Evolutionary conservation across 2,888 invertebrate species (phyloP).

Genomic region (Chouioia cunea): DNA sequence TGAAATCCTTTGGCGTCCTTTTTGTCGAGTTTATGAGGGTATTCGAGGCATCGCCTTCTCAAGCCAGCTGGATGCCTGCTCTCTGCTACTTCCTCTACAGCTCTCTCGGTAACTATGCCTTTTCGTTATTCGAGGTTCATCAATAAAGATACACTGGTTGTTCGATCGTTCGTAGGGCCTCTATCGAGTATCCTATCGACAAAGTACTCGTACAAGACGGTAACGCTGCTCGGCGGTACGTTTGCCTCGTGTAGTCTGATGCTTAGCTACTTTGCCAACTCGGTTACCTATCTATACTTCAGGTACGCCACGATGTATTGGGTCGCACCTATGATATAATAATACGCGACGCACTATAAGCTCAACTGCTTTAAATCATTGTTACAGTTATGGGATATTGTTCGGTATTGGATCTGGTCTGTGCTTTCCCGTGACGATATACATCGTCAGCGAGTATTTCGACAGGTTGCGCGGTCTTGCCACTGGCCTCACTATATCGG

Average conservation of each 20-base stretch:
- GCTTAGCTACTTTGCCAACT: conserved; percentile 83
- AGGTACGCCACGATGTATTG: too few relatives aligned
- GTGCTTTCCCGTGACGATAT: conserved; percentile 89
- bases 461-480: conserved; percentile 82
- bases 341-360: too few relatives aligned
- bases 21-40: conserved; percentile 87
- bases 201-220: conserved; percentile 85
- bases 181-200: conserved; percentile 87
- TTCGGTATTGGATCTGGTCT: conserved; percentile 89
- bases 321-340: too few relatives aligned
- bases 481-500: conserved; percentile 90
- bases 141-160: background rate
- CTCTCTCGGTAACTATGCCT: conserved; percentile 78
- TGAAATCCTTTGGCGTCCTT: conserved; percentile 89
- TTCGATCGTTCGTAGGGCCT: conserved; percentile 74
- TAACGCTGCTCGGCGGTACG: conserved; percentile 86
- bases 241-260: conserved; percentile 88
- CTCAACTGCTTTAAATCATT: too few relatives aligned
- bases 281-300: conserved; percentile 82
- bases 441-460: conserved; percentile 90
- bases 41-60: conserved; percentile 80
- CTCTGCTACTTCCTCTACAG: conserved; percentile 90
- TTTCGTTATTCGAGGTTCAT: background rate
- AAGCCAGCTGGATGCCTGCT: conserved; percentile 87
- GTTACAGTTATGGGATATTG: conserved; percentile 80